Conservation (phyloP, 2,888 invertebrate species). For the Nymphalis c-album region DNA sequence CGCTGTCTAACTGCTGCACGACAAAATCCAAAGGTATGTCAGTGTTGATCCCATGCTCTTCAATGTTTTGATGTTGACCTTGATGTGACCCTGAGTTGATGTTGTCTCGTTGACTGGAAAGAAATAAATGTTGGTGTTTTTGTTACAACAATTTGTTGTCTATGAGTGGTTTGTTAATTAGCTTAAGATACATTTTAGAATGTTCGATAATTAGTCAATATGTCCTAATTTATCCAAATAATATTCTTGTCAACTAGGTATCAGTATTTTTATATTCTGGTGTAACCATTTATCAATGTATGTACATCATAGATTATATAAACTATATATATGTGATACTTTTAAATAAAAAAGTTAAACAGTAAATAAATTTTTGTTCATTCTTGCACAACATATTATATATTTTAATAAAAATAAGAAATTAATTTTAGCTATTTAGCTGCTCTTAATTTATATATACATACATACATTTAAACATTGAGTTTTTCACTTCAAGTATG, state of each 20-base stretch:
- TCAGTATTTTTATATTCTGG: no score
- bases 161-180: constrained; percentile 11
- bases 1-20: constrained; percentile 29
- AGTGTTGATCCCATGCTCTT: constrained; percentile 33
- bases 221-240: constrained; percentile 4
- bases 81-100: constrained; percentile 29
- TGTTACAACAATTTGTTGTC: constrained; percentile 14
- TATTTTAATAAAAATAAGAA: no score
- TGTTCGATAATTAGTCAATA: constrained; percentile 7
- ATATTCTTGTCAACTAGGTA: background rate
- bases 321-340: no score
- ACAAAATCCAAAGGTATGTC: constrained; percentile 31
- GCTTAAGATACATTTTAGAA: constrained; percentile 14
- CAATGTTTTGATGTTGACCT: constrained; percentile 33
- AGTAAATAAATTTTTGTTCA: no score
- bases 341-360: no score
- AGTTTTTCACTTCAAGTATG: no score
- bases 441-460: no score
- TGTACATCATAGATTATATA: no score
- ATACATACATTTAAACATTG: no score
- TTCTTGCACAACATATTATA: no score
- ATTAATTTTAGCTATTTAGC: no score
- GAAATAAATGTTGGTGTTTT: constrained; percentile 16
- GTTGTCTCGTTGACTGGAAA: constrained; percentile 22
- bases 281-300: no score